Base-by-base conservation (phyloP, 1,140 invertebrate species). In the Drosophila insularis region DNA sequence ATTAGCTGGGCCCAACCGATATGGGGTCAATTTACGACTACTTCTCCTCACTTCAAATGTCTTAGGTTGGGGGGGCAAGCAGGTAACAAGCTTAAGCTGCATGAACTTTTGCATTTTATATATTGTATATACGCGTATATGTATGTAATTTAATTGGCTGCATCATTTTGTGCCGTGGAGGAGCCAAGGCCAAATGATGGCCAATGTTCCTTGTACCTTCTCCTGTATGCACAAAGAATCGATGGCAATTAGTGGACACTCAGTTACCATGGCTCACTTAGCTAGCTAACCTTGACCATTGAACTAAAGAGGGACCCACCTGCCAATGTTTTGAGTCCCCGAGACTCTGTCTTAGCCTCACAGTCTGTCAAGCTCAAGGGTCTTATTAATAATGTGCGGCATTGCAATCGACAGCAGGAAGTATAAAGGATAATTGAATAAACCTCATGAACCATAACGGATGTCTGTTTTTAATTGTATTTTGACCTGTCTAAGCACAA, bases 51-150 rank as follows among this genome's bases (percentile, higher is more conserved):
- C 4, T 27, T 27, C 27, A 27, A 27, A 27, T 27, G 27, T 35
- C 32, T 35, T 35, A 35, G 32, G 8, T 35, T 7, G 32, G 32
- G 31, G 7, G 7, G 32, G 2, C 32, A 11, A 2, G 8, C 7
- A 11, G 32, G 32, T 35, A 35, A 10, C 1, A 2, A 35, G 32
- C 0, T 31, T 19, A 39, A 50, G 27, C 75, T 65, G 81, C 81
- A 17, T 84, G 81, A 84, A 86, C 81, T 86, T 76, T 84, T 78
- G 78, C 78, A 71, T 84, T 84, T 84, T 11, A 10, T 59, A 67
- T 46, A 53, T 6, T 68, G 54, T 56, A 56, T 67, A 71, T 35
- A 11, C 32, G 32, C 32, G 32, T 35, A 35, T 27, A 6, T 35
- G 27, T 84, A 56, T 60, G 58, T 65, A 59, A 73, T 66, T 80